Evolutionary conservation across 2,113 vertebrate genomes (phyloP).

Genomic region (Melanotaenia duboulayi): DNA sequence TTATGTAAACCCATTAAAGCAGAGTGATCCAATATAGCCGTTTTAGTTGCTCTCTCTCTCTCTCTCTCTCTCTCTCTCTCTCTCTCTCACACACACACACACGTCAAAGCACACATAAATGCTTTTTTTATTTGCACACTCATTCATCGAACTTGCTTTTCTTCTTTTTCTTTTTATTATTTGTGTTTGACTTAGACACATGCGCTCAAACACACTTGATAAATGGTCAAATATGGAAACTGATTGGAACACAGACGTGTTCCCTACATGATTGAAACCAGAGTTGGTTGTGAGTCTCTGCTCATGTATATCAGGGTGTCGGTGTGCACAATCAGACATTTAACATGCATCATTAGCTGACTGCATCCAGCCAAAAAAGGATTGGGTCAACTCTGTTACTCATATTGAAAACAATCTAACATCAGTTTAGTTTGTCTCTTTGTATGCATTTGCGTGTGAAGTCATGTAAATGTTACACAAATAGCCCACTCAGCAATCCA

Average conservation of each 20-base stretch:
- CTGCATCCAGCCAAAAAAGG: slow-evolving; percentile 48
- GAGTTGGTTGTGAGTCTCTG: slow-evolving; percentile 24
- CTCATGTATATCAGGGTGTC: not conserved
- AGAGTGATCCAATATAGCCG: slow-evolving; percentile 46
- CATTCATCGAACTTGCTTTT: slow-evolving; percentile 34
- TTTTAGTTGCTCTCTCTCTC: slow-evolving; percentile 27
- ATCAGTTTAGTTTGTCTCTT: slow-evolving; percentile 19
- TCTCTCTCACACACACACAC: slow-evolving; percentile 8
- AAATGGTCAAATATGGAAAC: slow-evolving; percentile 30
- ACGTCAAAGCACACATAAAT: not conserved
- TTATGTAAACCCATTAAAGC: slow-evolving; percentile 78
- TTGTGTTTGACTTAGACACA: slow-evolving; percentile 51
- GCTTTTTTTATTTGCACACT: not conserved
- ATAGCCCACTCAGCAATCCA: slow-evolving; percentile 39
- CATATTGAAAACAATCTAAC: slow-evolving; percentile 50
- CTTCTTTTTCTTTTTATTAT: not conserved
- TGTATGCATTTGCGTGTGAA: slow-evolving; percentile 17
- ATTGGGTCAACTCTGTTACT: slow-evolving; percentile 44
- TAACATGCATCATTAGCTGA: slow-evolving; percentile 50
- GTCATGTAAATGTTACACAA: slow-evolving; percentile 39
- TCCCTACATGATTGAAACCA: slow-evolving; percentile 33
- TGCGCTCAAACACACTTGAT: slow-evolving; percentile 50
- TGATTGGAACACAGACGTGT: not conserved
- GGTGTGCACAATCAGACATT: slow-evolving; percentile 45
- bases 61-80: not conserved